Percentiles rank a stretch among this genome's conserved stretches.
Evolutionary conservation across 2,113 vertebrate genomes (phyloP).

Genomic region (Scomber japonicus): DNA sequence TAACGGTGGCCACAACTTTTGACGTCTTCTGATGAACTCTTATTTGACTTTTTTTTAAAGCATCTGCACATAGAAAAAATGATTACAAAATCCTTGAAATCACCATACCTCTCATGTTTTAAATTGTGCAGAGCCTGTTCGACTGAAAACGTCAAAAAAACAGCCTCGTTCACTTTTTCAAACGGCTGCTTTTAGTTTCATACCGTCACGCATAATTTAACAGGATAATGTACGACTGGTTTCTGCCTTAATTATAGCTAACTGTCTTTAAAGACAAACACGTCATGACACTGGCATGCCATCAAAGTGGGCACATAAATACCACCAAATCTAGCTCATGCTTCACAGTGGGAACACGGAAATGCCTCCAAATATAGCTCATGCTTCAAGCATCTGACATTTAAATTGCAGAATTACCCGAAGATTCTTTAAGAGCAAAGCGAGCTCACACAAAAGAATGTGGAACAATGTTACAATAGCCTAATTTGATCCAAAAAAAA

Average conservation of each 20-base stretch:
- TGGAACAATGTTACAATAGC: not conserved
- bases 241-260: conserved; percentile 48
- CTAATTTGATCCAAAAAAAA: not conserved
- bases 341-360: conserved; percentile 51
- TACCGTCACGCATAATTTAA: conserved; percentile 27
- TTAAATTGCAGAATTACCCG: conserved; percentile 37
- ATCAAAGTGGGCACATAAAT: conserved; percentile 61
- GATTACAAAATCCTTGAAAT: not conserved
- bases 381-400: conserved; percentile 59
- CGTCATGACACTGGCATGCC: conserved; percentile 57
- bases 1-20: not conserved
- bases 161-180: not conserved
- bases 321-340: conserved; percentile 66
- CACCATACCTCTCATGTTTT: not conserved
- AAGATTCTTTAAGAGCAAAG: conserved; percentile 9
- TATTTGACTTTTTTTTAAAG: not conserved
- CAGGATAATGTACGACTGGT: conserved; percentile 31
- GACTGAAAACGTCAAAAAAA: conserved; percentile 14
- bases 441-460: conserved; percentile 13
- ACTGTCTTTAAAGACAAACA: conserved; percentile 23
- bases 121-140: not conserved
- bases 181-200: conserved; percentile 26
- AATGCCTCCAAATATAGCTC: conserved; percentile 66
- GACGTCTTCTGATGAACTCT: not conserved
- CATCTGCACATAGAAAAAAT: not conserved